These are phyloP conservation scores for Leuciscus idus DNA, from an alignment of 2,113 vertebrate genomes.

Conservation along the genomic window DNA sequence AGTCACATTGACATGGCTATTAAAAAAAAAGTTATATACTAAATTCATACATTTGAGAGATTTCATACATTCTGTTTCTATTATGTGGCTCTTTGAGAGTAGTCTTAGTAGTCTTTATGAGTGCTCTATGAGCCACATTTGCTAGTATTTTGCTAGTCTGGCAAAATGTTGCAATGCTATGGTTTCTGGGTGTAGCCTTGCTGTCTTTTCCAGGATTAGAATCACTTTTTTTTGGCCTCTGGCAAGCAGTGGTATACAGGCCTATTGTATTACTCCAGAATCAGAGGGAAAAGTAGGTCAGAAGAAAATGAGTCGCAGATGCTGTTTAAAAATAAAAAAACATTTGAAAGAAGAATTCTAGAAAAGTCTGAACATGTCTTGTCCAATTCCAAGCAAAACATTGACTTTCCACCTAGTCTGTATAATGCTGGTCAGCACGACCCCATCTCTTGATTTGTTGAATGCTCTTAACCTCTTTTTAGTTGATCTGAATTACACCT, in stretches of 20 bases:
- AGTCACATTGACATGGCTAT: neutral
- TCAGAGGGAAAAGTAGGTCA: constrained; percentile 47
- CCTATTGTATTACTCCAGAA: constrained; percentile 6
- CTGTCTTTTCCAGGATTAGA: neutral
- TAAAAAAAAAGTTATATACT: neutral
- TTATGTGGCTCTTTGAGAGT: neutral
- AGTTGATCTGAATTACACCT: neutral
- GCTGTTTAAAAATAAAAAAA: neutral
- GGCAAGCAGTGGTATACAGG: constrained; percentile 2
- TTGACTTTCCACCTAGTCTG: neutral
- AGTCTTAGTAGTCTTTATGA: neutral
- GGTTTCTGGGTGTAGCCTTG: neutral
- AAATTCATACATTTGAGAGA: neutral
- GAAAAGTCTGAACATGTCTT: constrained; percentile 1
- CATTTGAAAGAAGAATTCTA: neutral
- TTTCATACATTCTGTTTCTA: neutral
- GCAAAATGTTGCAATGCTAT: neutral
- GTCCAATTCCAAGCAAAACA: neutral
- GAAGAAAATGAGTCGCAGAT: neutral
- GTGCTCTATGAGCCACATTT: neutral
- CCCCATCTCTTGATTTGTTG: neutral
- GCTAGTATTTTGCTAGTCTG: neutral
- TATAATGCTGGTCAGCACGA: neutral
- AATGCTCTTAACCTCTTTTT: neutral
- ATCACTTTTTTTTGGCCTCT: neutral